Evolutionary conservation across 2,888 invertebrate species (phyloP).

Genomic region (Nasonovia ribisnigri): DNA sequence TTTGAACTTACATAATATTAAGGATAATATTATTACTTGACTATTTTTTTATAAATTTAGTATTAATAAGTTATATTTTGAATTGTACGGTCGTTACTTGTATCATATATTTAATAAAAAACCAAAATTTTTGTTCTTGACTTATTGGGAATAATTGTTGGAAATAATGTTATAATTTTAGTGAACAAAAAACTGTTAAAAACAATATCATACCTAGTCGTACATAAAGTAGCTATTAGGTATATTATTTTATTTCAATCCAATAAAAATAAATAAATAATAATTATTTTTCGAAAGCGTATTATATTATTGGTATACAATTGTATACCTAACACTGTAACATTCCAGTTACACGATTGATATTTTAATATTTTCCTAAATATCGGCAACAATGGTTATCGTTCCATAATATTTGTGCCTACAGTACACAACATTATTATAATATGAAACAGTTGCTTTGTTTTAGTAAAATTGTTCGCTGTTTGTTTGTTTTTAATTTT

Average conservation of each 20-base stretch:
- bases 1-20: not conserved
- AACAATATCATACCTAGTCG: not conserved
- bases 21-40: not conserved
- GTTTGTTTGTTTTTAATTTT: constrained; percentile 38
- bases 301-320: not conserved
- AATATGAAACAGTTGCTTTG: not conserved
- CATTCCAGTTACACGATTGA: not conserved
- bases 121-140: not conserved
- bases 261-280: not conserved
- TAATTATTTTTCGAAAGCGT: not conserved
- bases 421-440: not conserved
- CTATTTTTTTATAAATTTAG: not conserved
- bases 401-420: not conserved
- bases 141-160: not conserved
- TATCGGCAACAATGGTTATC: not conserved
- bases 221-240: not conserved
- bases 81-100: not conserved
- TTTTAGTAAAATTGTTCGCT: not conserved
- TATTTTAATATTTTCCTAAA: not conserved
- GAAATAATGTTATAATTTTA: not conserved
- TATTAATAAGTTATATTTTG: not conserved
- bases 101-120: not conserved
- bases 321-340: not conserved
- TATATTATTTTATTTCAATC: not conserved
- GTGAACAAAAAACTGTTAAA: not conserved